Evolutionary conservation across 2,888 invertebrate genomes (phyloP).

Genomic region (Druceiella hillmani): DNA sequence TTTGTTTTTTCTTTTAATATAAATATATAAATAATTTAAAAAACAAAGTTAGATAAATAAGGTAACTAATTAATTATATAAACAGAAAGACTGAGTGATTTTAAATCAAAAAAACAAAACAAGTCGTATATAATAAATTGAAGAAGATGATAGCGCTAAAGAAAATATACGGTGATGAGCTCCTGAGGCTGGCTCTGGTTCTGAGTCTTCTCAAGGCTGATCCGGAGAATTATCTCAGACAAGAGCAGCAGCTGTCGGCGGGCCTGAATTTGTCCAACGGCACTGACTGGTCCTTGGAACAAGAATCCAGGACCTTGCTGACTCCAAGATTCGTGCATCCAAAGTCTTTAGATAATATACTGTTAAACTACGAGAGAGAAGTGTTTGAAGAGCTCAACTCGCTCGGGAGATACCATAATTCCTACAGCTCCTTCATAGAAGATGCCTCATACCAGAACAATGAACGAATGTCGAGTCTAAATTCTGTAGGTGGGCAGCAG

Average conservation of each 20-base stretch:
- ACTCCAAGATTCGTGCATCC: constrained; percentile 62
- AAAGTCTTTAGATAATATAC: constrained; percentile 64
- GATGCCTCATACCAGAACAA: constrained; percentile 37
- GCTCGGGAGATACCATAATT: constrained; percentile 49
- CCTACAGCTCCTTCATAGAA: constrained; percentile 21
- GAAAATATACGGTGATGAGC: constrained; percentile 76
- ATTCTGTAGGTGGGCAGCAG: no score
- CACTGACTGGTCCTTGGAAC: constrained; percentile 61
- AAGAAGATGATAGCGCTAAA: constrained; percentile 69
- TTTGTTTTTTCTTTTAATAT: no score
- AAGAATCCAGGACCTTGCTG: constrained; percentile 50
- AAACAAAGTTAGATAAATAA: no score
- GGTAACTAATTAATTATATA: no score
- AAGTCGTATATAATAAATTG: background rate
- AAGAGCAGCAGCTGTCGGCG: constrained; percentile 47
- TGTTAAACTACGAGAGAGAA: constrained; percentile 66
- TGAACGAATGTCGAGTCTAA: constrained; percentile 40
- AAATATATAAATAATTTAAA: no score
- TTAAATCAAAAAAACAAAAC: background rate
- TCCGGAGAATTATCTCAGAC: constrained; percentile 63
- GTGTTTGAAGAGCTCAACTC: constrained; percentile 70
- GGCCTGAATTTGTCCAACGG: constrained; percentile 60
- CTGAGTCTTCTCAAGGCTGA: constrained; percentile 74
- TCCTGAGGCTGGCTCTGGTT: constrained; percentile 74
- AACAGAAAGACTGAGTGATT: background rate